These are phyloP conservation scores for Heteromyza rotundicornis DNA, from an alignment of 2,888 invertebrate species.

Conservation along the genomic window DNA sequence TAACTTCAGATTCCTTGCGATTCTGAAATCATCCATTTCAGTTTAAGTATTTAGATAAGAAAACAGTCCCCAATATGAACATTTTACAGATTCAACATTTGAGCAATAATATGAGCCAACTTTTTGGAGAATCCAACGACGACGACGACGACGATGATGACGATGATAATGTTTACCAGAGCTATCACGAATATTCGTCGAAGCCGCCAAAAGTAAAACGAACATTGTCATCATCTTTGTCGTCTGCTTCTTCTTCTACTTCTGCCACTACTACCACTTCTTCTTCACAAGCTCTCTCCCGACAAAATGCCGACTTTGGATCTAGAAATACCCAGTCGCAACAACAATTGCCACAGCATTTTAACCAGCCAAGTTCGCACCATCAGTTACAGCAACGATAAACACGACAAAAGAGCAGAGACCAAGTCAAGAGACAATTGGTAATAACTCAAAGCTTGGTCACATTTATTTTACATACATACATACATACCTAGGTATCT, in stretches of 20 bases:
- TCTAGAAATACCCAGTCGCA: not conserved
- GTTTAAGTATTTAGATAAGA: not conserved
- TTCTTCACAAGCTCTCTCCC: not conserved
- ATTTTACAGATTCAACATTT: constrained; percentile 43
- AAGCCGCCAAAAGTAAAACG: no score
- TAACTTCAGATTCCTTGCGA: no score
- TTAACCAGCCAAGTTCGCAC: no score
- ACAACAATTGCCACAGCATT: not conserved
- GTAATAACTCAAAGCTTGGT: no score
- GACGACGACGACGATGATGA: constrained; percentile 45
- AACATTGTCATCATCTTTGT: constrained; percentile 6
- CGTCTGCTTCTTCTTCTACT: constrained; percentile 13
- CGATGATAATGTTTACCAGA: constrained; percentile 31
- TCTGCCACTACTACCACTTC: constrained; percentile 5
- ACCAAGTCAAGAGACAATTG: no score
- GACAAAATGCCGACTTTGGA: not conserved
- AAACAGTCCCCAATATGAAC: constrained; percentile 11
- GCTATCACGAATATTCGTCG: constrained; percentile 3
- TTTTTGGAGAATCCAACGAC: constrained; percentile 51
- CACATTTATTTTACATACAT: no score
- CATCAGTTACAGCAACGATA: no score
- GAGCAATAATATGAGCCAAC: constrained; percentile 46
- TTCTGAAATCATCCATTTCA: not conserved
- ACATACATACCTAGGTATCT: no score
- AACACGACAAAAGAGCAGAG: no score